Evolutionary conservation across 2,113 vertebrate genomes (phyloP).

Genomic region (Phyllostomus discolor): DNA sequence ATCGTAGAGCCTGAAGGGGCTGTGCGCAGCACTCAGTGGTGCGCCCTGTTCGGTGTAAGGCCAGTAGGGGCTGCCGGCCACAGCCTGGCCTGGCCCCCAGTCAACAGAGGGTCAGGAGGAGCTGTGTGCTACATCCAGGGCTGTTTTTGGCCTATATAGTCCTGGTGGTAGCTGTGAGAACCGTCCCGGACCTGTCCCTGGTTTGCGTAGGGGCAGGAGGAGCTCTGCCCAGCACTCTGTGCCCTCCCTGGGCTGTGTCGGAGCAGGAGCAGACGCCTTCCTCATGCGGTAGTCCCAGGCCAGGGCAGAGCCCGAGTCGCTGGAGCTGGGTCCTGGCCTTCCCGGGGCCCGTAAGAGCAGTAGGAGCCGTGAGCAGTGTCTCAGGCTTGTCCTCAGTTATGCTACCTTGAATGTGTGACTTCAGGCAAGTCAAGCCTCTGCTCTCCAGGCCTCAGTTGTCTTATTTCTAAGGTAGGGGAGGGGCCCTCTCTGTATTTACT

Average conservation of each 20-base stretch:
- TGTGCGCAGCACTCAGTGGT: not conserved
- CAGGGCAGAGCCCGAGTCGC: not conserved
- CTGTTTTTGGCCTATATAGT: not conserved
- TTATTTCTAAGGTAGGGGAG: too few species aligned
- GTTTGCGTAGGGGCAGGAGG: not conserved
- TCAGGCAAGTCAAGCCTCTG: not conserved
- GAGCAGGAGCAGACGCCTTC: not conserved
- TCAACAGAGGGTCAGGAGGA: not conserved
- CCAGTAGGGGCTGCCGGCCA: not conserved
- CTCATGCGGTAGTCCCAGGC: not conserved
- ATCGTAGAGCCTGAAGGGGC: not conserved
- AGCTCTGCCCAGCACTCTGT: not conserved
- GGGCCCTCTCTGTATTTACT: not conserved
- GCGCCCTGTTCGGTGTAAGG: not conserved
- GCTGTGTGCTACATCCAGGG: not conserved
- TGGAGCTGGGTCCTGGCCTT: not conserved
- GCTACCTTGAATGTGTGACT: not conserved
- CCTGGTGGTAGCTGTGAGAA: not conserved
- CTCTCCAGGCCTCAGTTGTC: not conserved
- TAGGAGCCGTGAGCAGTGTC: not conserved
- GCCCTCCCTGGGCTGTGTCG: not conserved
- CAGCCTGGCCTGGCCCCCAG: not conserved
- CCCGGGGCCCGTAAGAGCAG: not conserved
- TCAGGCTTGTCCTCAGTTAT: not conserved
- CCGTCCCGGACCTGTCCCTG: not conserved